Evolutionary conservation across 1,140 invertebrate genomes (phyloP).

Genomic region (Sipha flava): DNA sequence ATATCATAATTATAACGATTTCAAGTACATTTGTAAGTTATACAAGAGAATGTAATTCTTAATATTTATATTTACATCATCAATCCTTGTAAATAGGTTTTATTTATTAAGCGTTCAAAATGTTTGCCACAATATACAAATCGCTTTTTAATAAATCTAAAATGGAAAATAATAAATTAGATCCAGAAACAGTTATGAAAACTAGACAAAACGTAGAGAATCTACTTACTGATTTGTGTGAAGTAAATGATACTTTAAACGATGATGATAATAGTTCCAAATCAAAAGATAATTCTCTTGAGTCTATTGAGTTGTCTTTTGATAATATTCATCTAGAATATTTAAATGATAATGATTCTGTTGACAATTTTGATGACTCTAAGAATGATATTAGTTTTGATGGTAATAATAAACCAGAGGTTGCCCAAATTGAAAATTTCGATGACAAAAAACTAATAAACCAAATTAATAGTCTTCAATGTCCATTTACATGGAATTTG

Average conservation of each 20-base stretch:
- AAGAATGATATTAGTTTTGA: not conserved
- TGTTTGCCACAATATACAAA: slow-evolving; percentile 12
- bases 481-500: slow-evolving; percentile 12
- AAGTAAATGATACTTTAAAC: not conserved
- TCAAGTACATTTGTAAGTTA: no score
- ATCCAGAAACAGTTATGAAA: not conserved
- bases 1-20: no score
- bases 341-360: not conserved
- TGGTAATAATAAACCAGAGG: not conserved
- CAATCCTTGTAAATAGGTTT: no score
- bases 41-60: no score
- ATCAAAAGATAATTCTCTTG: not conserved
- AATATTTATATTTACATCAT: no score
- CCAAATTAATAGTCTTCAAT: not conserved
- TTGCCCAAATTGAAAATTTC: not conserved
- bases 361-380: not conserved
- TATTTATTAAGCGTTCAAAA: not conserved
- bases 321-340: not conserved
- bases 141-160: not conserved
- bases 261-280: not conserved
- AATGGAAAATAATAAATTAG: no score
- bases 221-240: not conserved
- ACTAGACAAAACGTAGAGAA: not conserved
- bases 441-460: not conserved
- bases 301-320: not conserved